Evolutionary conservation across 2,888 invertebrate species (phyloP), one percentile per base, ranked within the genome.

Genomic region (Eurytoma californica): DNA sequence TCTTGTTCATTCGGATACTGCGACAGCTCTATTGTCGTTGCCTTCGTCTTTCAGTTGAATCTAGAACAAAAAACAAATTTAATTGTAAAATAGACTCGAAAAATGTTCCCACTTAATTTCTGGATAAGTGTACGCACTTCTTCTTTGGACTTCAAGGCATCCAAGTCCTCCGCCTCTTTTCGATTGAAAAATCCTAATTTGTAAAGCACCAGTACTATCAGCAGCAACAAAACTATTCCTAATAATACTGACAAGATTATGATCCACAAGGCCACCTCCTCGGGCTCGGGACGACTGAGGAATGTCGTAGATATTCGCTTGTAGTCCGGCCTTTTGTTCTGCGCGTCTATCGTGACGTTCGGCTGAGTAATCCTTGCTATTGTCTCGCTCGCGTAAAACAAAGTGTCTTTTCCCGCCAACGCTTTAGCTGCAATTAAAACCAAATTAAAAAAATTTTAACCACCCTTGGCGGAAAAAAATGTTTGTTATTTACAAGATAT

Each of bases 321-420:
- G 20, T 39, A 73, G 57, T 72, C n/a, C 3, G 63, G 39, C 57
- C 18, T 61, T 14, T 63, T 63, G 24, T 53, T 67, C 3, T 4
- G 24, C 13, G 13, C 83, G 81, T 16, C 18, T 74, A 77, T 91
- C 86, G 2, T 72, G 18, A 72, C 13, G 87, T 83, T 79, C 86
- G 87, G 86, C 57, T 83, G 82, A 57, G 82, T 80, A 67, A 90
- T 77, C 51, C 63, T 61, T 0, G 90, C 87, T 12, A 77, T 82
- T 18, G 90, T 91, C 65, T 86, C 85, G 2, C 91, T 87, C 9
- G 88, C 85, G 58, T 90, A 87, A 68, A 88, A 86, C 73, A 91
- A 84, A 12, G 90, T 87, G 79, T 91, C 90, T 83, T 88, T 90
- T 9, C 80, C 82, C 47, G 86, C 83, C 70, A 88, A 81, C 3